These are phyloP conservation scores for Cheirogaleus medius DNA, from an alignment of 2,113 vertebrate species.

Conservation along the genomic window DNA sequence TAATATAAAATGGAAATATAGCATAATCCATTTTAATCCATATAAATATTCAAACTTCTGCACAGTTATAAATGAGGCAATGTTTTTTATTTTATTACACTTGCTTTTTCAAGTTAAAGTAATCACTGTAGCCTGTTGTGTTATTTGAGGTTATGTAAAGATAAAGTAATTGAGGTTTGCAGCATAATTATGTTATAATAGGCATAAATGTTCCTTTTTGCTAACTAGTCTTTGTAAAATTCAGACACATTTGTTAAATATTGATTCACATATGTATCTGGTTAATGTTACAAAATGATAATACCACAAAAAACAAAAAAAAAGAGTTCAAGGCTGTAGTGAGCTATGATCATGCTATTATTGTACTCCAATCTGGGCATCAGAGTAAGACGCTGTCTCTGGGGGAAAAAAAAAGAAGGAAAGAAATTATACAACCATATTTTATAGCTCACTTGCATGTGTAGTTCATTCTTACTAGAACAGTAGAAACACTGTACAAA, in stretches of 20 bases:
- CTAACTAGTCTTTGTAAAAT: neutral
- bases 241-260: neutral
- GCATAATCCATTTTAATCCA: neutral
- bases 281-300: neutral
- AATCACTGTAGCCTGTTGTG: neutral
- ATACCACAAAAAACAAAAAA: neutral
- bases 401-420: too few species aligned
- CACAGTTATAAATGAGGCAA: neutral
- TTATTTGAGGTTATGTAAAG: neutral
- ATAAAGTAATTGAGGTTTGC: neutral
- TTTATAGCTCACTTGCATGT: conserved; percentile 3
- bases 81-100: neutral
- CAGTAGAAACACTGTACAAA: neutral
- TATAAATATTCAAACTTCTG: neutral
- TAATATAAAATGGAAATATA: neutral
- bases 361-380: too few species aligned
- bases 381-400: too few species aligned
- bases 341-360: too few species aligned
- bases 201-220: neutral
- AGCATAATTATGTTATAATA: neutral
- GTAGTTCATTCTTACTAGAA: conserved; percentile 9
- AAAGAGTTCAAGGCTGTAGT: too few species aligned
- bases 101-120: neutral
- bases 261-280: neutral
- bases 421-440: neutral